Conservation (phyloP, 2,888 invertebrate species). For the Apodemia zela region DNA sequence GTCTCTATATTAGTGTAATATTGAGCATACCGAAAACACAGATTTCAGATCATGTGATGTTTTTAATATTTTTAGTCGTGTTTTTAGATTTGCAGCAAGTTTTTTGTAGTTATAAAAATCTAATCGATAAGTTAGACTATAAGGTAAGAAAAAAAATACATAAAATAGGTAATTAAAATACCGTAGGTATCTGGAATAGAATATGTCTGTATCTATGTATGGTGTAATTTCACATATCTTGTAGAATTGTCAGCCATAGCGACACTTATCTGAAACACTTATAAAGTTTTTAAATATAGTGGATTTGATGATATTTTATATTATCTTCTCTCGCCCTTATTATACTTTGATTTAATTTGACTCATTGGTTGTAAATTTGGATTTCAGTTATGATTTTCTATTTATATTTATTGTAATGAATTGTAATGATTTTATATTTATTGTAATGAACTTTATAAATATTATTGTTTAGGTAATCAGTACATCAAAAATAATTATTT, state of each 20-base stretch:
- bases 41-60: no score
- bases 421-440: no score
- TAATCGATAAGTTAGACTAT: not conserved
- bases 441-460: not conserved
- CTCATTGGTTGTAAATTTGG: no score
- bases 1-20: not conserved
- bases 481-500: not conserved
- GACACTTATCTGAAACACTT: not conserved
- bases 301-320: no score
- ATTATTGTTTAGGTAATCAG: not conserved
- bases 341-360: no score
- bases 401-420: no score
- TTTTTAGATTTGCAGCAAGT: not conserved
- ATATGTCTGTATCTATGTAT: conserved; percentile 2
- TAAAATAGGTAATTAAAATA: conserved; percentile 1
- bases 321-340: no score
- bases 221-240: conserved; percentile 9
- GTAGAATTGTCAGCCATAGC: not conserved
- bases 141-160: not conserved
- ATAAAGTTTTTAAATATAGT: no score
- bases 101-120: not conserved
- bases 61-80: not conserved
- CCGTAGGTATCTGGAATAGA: not conserved
- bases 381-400: no score
- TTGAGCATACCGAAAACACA: no score